phyloP scores from a whole-genome alignment of 1,140 invertebrate species.

The Elysia chlorotica region DNA sequence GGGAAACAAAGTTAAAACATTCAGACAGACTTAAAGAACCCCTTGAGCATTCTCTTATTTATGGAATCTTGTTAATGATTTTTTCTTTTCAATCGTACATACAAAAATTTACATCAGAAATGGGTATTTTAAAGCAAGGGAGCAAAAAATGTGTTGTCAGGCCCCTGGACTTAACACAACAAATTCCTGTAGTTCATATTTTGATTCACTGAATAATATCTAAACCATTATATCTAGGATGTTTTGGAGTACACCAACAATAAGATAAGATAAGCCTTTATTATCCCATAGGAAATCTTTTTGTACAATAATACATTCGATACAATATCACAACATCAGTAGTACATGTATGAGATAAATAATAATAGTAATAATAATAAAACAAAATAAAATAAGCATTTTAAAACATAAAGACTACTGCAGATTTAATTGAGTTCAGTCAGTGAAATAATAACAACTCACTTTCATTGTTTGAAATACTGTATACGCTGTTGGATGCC shows the following conservation, averaged over 20 bases:
- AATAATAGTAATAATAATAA: background rate
- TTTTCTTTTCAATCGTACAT: too few species aligned
- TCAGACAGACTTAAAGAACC: background rate
- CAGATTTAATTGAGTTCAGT: too few species aligned
- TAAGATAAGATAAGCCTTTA: too few species aligned
- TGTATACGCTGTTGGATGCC: background rate
- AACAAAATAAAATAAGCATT: background rate
- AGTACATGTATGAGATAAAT: background rate
- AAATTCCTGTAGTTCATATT: too few species aligned
- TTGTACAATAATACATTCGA: background rate
- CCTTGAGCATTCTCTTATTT: background rate
- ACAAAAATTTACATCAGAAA: too few species aligned
- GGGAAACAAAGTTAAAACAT: background rate
- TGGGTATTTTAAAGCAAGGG: too few species aligned
- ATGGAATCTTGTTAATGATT: background rate
- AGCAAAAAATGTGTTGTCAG: too few species aligned
- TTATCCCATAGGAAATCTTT: background rate
- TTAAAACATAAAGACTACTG: background rate
- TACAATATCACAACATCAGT: background rate
- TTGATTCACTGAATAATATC: too few species aligned
- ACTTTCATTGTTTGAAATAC: conserved; percentile 8
- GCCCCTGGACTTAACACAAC: too few species aligned
- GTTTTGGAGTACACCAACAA: too few species aligned
- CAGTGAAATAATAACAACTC: background rate
- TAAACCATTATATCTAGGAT: too few species aligned